Percentiles rank a stretch among this genome's conserved stretches.
Evolutionary conservation across 2,113 vertebrate genomes (phyloP).

Genomic region (Sinosuthora webbiana): DNA sequence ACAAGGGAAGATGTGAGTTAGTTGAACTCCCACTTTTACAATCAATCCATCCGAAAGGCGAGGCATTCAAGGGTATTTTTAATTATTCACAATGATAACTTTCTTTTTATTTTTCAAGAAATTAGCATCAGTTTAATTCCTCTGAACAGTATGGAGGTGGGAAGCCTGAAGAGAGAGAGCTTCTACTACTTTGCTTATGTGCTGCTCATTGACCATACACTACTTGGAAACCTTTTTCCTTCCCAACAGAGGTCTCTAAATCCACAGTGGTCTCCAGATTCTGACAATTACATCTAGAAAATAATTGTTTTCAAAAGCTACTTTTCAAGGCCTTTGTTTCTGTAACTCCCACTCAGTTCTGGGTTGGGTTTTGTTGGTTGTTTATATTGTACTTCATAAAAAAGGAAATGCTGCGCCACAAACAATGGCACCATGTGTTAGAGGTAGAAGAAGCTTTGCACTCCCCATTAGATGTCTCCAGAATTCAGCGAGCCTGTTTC

Average conservation of each 20-base stretch:
- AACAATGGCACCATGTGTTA: neutral
- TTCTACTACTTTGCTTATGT: neutral
- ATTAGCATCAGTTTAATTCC: neutral
- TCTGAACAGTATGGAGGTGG: neutral
- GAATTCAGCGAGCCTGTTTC: neutral
- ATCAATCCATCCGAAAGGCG: too few relatives aligned
- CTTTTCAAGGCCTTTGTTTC: neutral
- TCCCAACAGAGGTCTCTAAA: neutral
- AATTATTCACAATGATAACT: too few relatives aligned
- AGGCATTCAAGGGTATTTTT: too few relatives aligned
- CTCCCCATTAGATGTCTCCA: too few relatives aligned
- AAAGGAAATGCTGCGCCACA: neutral
- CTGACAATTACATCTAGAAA: neutral
- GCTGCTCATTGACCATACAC: neutral
- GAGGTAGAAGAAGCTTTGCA: neutral
- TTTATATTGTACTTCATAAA: neutral
- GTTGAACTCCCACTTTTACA: neutral
- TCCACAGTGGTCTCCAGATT: neutral
- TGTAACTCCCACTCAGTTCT: neutral
- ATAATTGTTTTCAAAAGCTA: neutral
- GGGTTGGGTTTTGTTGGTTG: neutral
- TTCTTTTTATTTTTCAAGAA: too few relatives aligned
- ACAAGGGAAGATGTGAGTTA: neutral
- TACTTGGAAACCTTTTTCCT: neutral
- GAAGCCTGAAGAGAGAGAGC: neutral